Percentiles rank a stretch among this genome's conserved stretches.
Conservation (phyloP, 2,888 invertebrate genomes). For the Escarpia spicata region DNA sequence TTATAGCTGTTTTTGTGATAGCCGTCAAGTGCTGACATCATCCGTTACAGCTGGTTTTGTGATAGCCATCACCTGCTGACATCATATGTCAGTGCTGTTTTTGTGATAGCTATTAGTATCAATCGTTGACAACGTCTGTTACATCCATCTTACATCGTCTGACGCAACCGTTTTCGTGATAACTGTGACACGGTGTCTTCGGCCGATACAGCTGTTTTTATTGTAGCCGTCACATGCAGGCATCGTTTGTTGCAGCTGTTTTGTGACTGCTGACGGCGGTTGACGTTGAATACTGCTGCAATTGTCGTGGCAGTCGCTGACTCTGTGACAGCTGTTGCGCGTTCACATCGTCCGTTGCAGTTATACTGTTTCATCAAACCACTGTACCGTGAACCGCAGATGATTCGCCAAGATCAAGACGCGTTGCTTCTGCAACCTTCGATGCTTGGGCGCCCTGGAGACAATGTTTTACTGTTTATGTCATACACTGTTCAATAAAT, state of each 20-base stretch:
- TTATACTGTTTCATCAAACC: neutral
- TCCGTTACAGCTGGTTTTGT: too few relatives aligned
- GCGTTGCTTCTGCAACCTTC: neutral
- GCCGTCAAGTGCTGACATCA: too few relatives aligned
- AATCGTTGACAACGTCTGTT: too few relatives aligned
- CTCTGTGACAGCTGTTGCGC: neutral
- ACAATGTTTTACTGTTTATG: neutral
- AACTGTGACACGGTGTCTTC: neutral
- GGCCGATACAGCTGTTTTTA: neutral
- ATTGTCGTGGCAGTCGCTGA: too few relatives aligned
- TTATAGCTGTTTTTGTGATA: too few relatives aligned
- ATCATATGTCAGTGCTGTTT: too few relatives aligned
- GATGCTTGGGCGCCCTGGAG: neutral
- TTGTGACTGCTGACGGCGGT: neutral
- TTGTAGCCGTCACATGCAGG: neutral
- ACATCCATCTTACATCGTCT: neutral
- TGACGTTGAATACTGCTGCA: neutral
- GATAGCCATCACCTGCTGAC: too few relatives aligned
- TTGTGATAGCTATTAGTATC: too few relatives aligned
- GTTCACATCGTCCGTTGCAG: neutral
- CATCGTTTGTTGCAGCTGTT: neutral
- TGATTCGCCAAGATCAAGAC: neutral
- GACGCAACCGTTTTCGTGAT: neutral
- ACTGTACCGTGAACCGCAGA: neutral
- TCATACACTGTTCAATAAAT: too few relatives aligned